Evolutionary conservation across 1,140 invertebrate genomes (phyloP).

Genomic region (Octopus sinensis): DNA sequence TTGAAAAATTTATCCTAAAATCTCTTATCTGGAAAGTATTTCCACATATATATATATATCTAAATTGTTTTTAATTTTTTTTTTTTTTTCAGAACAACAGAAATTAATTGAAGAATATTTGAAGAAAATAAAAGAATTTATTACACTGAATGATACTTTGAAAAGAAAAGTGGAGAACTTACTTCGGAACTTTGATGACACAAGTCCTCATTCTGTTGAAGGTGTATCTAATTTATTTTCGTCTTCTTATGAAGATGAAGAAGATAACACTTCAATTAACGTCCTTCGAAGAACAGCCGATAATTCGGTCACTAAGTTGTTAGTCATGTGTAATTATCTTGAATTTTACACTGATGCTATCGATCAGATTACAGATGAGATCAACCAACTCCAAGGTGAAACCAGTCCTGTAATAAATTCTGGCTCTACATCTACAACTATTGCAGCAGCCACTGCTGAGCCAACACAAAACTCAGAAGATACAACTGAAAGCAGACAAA

Average conservation of each 20-base stretch:
- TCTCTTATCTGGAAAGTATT: not conserved
- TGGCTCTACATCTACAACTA: not conserved
- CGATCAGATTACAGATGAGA: not conserved
- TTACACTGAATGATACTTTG: not conserved
- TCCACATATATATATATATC: not conserved
- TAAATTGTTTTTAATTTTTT: not conserved
- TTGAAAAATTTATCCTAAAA: no score
- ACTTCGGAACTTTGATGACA: not conserved
- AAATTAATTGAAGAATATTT: slow-evolving; percentile 2
- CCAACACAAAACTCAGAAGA: not conserved
- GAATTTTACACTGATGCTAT: not conserved
- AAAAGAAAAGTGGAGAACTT: not conserved
- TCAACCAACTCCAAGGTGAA: not conserved
- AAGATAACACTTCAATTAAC: slow-evolving; percentile 1
- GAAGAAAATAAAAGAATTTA: not conserved
- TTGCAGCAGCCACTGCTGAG: not conserved
- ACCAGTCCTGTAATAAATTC: not conserved
- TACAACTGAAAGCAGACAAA: not conserved
- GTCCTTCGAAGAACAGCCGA: not conserved
- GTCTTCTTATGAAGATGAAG: slow-evolving; percentile 1
- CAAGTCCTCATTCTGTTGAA: not conserved
- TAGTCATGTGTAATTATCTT: not conserved
- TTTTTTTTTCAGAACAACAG: not conserved
- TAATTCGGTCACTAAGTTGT: not conserved
- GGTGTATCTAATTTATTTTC: not conserved